Conservation (phyloP, 2,113 vertebrate species). For the Gobius niger region DNA sequence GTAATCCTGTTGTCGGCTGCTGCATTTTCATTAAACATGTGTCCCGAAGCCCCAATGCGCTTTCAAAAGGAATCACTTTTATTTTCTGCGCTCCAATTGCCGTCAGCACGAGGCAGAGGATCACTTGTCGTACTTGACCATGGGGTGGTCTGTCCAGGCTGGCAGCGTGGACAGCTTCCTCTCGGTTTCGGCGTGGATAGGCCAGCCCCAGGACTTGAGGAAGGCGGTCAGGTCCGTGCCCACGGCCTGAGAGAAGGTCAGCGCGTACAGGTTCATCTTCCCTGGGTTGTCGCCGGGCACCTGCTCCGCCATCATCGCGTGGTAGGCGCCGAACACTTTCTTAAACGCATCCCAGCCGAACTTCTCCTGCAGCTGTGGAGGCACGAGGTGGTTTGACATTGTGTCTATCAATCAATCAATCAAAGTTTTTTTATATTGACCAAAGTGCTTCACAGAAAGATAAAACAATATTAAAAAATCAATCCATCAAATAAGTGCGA, state of each 20-base stretch:
- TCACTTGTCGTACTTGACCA: conserved; percentile 45
- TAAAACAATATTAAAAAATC: too few relatives aligned
- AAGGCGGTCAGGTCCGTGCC: conserved; percentile 78
- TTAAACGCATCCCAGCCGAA: conserved; percentile 83
- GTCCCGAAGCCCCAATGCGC: too few relatives aligned
- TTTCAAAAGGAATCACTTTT: too few relatives aligned
- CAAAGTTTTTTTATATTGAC: too few relatives aligned
- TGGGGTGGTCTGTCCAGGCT: conserved; percentile 76
- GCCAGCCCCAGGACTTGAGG: conserved; percentile 84
- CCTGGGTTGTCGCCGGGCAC: conserved; percentile 61
- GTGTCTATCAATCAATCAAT: too few relatives aligned
- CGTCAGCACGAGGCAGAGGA: too few relatives aligned
- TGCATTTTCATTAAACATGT: too few relatives aligned
- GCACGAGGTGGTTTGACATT: neutral
- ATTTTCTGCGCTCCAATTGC: too few relatives aligned
- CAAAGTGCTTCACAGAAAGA: too few relatives aligned
- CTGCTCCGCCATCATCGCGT: conserved; percentile 43
- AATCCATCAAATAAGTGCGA: too few relatives aligned
- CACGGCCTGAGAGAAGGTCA: conserved; percentile 77
- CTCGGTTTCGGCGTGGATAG: conserved; percentile 63
- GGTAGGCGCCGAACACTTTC: conserved; percentile 77
- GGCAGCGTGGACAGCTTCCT: conserved; percentile 70
- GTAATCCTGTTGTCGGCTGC: too few relatives aligned
- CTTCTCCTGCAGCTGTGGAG: conserved; percentile 76
- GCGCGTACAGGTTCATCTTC: conserved; percentile 82